These are phyloP conservation scores for Elysia chlorotica DNA, from an alignment of 1,140 invertebrate species.

Conservation along the genomic window DNA sequence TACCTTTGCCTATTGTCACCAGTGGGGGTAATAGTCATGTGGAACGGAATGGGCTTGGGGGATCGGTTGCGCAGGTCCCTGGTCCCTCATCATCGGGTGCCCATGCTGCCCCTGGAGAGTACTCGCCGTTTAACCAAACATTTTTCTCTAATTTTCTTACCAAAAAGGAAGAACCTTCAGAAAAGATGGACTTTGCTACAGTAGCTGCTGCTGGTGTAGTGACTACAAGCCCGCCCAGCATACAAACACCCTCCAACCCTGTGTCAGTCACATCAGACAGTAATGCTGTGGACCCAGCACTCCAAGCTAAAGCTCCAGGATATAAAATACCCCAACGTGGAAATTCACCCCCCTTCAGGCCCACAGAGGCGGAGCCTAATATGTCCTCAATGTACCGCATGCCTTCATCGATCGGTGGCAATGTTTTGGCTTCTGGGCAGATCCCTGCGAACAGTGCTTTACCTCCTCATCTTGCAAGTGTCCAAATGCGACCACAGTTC, in stretches of 20 bases:
- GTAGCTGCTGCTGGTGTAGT: constrained; percentile 70
- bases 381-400: background rate
- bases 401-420: background rate
- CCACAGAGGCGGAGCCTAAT: background rate
- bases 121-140: constrained; percentile 78
- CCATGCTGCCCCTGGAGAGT: constrained; percentile 64
- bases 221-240: constrained; percentile 55
- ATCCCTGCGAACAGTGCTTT: background rate
- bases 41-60: constrained; percentile 24
- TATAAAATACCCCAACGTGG: constrained; percentile 40
- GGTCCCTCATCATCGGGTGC: constrained; percentile 1
- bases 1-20: constrained; percentile 48
- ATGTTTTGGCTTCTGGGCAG: background rate
- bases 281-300: constrained; percentile 62
- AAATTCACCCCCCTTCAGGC: constrained; percentile 34
- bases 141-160: constrained; percentile 70
- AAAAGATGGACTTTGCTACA: constrained; percentile 75
- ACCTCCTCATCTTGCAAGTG: too few species aligned
- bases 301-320: constrained; percentile 60
- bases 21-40: constrained; percentile 30
- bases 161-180: constrained; percentile 70
- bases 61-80: too few species aligned
- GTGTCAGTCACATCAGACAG: constrained; percentile 66
- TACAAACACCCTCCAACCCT: constrained; percentile 32
- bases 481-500: background rate